Percentiles rank a stretch among this genome's conserved stretches.
Conservation (phyloP, 1,140 invertebrate genomes). For the Brachionus sp. region DNA sequence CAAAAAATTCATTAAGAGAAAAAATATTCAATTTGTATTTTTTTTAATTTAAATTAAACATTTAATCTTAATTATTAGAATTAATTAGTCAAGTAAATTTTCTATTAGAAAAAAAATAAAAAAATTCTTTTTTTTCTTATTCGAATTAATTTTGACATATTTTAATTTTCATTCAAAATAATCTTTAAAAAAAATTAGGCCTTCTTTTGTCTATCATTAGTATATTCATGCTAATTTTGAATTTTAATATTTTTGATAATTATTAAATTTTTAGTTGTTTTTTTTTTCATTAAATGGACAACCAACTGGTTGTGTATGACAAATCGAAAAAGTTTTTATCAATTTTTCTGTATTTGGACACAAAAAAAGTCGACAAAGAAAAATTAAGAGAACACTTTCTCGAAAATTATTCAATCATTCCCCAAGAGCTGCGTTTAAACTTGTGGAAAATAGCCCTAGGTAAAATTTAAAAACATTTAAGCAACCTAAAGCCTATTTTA, state of each 20-base stretch:
- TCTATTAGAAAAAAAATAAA: background rate
- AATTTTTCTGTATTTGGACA: background rate
- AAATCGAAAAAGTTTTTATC: background rate
- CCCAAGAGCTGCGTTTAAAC: slow-evolving; percentile 22
- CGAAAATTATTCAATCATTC: slow-evolving; percentile 33
- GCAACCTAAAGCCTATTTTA: background rate
- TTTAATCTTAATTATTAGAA: background rate
- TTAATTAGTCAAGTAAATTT: background rate
- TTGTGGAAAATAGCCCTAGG: slow-evolving; percentile 41
- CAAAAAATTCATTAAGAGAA: background rate
- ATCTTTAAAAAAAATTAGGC: slow-evolving; percentile 10
- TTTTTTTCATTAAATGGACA: background rate
- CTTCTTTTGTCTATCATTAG: background rate
- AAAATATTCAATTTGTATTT: background rate
- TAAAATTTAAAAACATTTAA: background rate
- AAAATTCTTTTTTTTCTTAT: background rate
- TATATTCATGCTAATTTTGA: background rate
- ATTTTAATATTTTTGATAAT: background rate
- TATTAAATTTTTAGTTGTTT: background rate
- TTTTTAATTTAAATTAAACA: background rate
- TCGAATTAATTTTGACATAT: background rate
- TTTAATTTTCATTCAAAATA: background rate
- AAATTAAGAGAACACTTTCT: slow-evolving; percentile 36
- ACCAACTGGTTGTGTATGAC: background rate
- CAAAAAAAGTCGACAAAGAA: slow-evolving; percentile 7